These are phyloP conservation scores for Thunnus thynnus DNA, from an alignment of 2,113 vertebrate species.

Conservation along the genomic window DNA sequence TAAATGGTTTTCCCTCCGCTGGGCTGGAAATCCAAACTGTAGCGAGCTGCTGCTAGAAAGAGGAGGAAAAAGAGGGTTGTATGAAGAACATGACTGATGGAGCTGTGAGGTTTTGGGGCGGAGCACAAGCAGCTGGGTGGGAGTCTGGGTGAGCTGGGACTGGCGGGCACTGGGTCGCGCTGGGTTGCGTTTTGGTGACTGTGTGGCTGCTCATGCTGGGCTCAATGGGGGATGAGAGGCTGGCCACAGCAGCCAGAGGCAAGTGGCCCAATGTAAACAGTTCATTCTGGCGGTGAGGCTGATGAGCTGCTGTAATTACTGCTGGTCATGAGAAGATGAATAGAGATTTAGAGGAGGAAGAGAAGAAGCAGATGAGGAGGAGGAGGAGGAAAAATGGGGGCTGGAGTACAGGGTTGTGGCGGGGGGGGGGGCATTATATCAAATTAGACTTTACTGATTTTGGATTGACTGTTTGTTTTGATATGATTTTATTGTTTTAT, in stretches of 20 bases:
- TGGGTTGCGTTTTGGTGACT: conserved; percentile 55
- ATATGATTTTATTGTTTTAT: too few relatives aligned
- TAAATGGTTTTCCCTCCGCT: conserved; percentile 54
- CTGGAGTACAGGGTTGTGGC: conserved; percentile 17
- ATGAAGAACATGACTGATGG: conserved; percentile 33
- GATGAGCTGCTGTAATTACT: conserved; percentile 64
- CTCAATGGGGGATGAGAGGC: conserved; percentile 48
- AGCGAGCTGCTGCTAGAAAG: conserved; percentile 26
- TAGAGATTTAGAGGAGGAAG: conserved; percentile 46
- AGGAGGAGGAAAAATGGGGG: conserved; percentile 24
- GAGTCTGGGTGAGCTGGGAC: conserved; percentile 24
- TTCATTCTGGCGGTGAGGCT: conserved; percentile 59
- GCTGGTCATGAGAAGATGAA: conserved; percentile 57
- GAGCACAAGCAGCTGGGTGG: conserved; percentile 21
- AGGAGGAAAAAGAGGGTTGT: background rate
- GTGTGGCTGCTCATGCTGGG: conserved; percentile 52
- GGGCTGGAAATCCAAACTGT: conserved; percentile 43
- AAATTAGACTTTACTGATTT: too few relatives aligned
- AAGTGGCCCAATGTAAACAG: conserved; percentile 78
- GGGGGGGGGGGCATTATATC: too few relatives aligned
- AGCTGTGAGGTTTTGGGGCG: conserved; percentile 37
- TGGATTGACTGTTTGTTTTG: too few relatives aligned
- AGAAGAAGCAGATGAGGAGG: conserved; percentile 41
- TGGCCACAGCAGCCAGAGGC: conserved; percentile 68
- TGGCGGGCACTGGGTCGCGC: conserved; percentile 22